phyloP scores from a whole-genome alignment of 2,797 vertebrate genomes.

The Parotocinclus haroldoi region DNA sequence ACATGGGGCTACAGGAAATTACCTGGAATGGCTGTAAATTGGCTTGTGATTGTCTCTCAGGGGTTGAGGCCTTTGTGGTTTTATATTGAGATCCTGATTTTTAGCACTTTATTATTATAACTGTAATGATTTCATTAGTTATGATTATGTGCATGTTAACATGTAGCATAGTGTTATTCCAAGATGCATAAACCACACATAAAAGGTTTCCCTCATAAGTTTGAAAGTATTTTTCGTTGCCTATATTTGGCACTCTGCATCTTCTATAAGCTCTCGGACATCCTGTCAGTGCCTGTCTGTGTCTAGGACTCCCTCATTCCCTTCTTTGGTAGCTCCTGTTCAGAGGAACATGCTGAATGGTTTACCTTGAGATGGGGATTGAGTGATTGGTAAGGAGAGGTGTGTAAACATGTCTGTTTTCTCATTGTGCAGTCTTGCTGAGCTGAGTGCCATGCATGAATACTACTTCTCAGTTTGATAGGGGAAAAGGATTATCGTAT shows the following conservation, averaged over 20 bases:
- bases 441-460: neutral
- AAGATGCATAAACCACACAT: neutral
- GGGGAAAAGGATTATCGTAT: neutral
- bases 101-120: constrained; percentile 71
- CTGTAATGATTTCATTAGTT: constrained; percentile 66
- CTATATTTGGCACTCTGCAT: constrained; percentile 10
- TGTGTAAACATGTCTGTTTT: constrained; percentile 14
- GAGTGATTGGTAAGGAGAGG: constrained; percentile 18
- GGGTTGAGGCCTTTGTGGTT: constrained; percentile 67
- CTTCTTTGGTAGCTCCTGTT: too few species aligned
- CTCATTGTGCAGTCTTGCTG: neutral
- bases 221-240: neutral
- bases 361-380: constrained; percentile 11
- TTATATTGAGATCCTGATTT: constrained; percentile 76
- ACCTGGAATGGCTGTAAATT: constrained; percentile 81
- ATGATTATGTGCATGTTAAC: constrained; percentile 70
- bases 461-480: neutral
- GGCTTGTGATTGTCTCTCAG: constrained; percentile 80
- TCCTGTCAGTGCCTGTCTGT: too few species aligned
- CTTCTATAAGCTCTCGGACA: too few species aligned
- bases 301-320: too few species aligned
- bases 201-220: neutral
- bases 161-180: constrained; percentile 29
- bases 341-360: neutral
- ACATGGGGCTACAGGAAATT: constrained; percentile 79